Evolutionary conservation across 2,113 vertebrate genomes (phyloP).

Genomic region (Peucedramus taeniatus): DNA sequence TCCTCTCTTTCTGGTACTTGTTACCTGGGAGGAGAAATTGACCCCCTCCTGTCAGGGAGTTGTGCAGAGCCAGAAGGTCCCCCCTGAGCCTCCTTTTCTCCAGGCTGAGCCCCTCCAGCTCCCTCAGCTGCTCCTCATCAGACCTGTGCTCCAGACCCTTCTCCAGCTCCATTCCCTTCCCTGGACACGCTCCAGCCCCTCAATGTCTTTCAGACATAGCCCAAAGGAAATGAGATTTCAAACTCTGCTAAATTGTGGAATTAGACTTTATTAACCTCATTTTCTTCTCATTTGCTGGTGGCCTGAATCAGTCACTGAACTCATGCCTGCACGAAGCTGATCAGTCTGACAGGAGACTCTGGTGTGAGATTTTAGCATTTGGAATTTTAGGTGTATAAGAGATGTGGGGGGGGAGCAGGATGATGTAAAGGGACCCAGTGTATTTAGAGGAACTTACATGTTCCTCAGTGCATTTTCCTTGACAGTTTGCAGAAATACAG

Average conservation of each 20-base stretch:
- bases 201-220: not conserved
- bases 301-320: not conserved
- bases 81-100: not conserved
- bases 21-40: not conserved
- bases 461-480: constrained; percentile 35
- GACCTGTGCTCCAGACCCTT: not conserved
- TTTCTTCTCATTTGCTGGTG: not conserved
- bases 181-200: not conserved
- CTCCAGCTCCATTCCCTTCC: rapidly evolving
- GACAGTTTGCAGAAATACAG: constrained; percentile 58
- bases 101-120: not conserved
- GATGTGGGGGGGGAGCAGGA: not conserved
- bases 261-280: not conserved
- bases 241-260: not conserved
- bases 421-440: not conserved
- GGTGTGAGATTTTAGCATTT: not conserved
- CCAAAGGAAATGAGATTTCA: not conserved
- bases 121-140: not conserved
- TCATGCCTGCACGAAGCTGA: not conserved
- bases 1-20: not conserved
- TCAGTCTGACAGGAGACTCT: not conserved
- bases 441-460: constrained; percentile 25
- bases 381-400: not conserved
- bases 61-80: rapidly evolving
- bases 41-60: not conserved